Conservation (phyloP, 2,113 vertebrate genomes). For the Drymodes brunneopygia region DNA sequence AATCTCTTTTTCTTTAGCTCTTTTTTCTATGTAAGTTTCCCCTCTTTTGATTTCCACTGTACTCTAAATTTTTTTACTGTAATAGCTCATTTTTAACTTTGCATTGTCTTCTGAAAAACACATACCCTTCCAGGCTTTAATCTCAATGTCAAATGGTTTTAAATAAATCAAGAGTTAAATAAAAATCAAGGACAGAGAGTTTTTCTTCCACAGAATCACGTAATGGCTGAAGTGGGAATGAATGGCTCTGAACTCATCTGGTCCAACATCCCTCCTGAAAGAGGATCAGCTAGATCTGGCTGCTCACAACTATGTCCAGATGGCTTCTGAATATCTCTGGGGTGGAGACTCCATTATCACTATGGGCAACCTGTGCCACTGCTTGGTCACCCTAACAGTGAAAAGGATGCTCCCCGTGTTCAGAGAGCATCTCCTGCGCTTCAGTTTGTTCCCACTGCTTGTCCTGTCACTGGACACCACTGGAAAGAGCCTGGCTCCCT, state of each 20-base stretch:
- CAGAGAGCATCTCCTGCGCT: not conserved
- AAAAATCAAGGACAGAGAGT: not conserved
- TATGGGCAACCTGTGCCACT: not conserved
- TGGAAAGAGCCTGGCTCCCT: not conserved
- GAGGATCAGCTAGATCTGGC: not conserved
- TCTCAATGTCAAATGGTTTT: not conserved
- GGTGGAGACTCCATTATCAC: not conserved
- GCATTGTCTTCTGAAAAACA: not conserved
- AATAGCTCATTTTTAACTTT: not conserved
- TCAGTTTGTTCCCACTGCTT: not conserved
- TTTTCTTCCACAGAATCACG: not conserved
- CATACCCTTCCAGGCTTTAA: not conserved
- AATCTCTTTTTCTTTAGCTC: not conserved
- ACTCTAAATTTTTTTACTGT: not conserved
- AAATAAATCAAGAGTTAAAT: not conserved
- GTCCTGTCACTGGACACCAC: not conserved
- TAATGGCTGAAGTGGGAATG: not conserved
- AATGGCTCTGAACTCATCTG: not conserved
- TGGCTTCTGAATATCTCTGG: not conserved
- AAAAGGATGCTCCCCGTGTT: not conserved
- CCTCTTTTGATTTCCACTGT: not conserved
- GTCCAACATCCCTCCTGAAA: not conserved
- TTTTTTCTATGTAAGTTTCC: not conserved
- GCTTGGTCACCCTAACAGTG: not conserved
- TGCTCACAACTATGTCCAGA: not conserved